Percentiles rank a stretch among this genome's conserved stretches.
These are phyloP conservation scores for Sminthurinus signatus DNA, from an alignment of 1,140 invertebrate species.

Conservation along the genomic window DNA sequence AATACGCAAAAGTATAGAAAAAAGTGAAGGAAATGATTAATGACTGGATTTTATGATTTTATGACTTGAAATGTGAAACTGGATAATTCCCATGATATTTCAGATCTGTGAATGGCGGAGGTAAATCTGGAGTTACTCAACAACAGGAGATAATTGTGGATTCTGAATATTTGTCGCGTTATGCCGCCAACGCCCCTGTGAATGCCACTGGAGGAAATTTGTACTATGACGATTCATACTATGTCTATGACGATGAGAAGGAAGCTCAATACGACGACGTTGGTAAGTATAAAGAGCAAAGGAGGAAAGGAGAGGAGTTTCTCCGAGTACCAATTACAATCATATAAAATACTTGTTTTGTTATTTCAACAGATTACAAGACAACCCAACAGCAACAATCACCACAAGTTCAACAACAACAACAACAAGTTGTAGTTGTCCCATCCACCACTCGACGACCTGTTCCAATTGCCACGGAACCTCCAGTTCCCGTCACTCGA, in stretches of 20 bases:
- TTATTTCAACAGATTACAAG: conserved; percentile 7
- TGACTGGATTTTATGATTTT: too few relatives aligned
- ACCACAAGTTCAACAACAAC: conserved; percentile 16
- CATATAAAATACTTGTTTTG: too few relatives aligned
- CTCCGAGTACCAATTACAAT: too few relatives aligned
- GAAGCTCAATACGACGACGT: conserved; percentile 16
- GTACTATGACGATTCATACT: conserved; percentile 27
- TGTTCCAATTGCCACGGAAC: too few relatives aligned
- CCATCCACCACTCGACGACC: conserved; percentile 22
- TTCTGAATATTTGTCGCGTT: conserved; percentile 26
- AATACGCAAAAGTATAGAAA: too few relatives aligned
- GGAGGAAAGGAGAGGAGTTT: too few relatives aligned
- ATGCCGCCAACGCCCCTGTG: conserved; percentile 26
- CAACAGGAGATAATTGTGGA: conserved; percentile 14
- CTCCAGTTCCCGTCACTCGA: conserved; percentile 2
- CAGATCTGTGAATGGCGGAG: conserved; percentile 12
- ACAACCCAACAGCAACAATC: conserved; percentile 1
- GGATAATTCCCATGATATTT: too few relatives aligned
- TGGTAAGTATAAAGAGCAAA: background rate
- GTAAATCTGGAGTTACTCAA: background rate
- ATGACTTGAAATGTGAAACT: too few relatives aligned
- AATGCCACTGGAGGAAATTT: background rate
- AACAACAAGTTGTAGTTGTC: background rate
- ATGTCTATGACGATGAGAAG: conserved; percentile 31
- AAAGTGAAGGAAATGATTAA: too few relatives aligned